Conservation (phyloP, 2,113 vertebrate genomes). For the Hemichromis elongatus region DNA sequence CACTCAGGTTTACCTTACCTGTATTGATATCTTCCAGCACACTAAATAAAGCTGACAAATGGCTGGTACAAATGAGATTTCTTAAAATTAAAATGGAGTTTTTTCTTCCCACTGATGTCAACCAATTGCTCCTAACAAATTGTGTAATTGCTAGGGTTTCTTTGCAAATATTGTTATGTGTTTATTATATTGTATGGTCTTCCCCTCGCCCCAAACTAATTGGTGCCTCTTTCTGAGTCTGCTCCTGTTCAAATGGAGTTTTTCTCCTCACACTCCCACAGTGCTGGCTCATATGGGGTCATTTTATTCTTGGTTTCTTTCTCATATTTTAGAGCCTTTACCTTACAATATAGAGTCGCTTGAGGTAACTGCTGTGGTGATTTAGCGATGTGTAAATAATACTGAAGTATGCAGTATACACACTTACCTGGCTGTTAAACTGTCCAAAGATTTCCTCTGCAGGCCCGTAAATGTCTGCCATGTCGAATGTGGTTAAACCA, state of each 20-base stretch:
- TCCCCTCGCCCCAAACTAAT: neutral
- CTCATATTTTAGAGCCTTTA: neutral
- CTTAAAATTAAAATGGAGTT: neutral
- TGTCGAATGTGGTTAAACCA: conserved; percentile 55
- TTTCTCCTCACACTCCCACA: neutral
- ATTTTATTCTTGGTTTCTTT: neutral
- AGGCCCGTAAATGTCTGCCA: conserved; percentile 58
- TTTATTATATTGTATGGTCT: neutral
- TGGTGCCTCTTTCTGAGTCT: neutral
- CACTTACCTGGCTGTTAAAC: conserved; percentile 39
- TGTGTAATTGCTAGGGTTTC: neutral
- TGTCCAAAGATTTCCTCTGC: conserved; percentile 56
- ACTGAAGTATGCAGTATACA: neutral
- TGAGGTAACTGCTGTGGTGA: neutral
- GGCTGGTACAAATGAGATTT: neutral
- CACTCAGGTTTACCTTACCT: neutral
- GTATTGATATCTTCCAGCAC: neutral
- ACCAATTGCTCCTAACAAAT: neutral
- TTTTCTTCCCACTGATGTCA: neutral
- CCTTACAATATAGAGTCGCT: neutral
- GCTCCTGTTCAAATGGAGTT: neutral
- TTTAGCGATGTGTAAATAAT: neutral
- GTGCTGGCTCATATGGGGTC: fast-evolving
- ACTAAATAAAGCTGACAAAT: neutral
- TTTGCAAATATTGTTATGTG: neutral